Base-by-base conservation (phyloP, 2,797 vertebrate species). In the Malurus leucopterus region DNA sequence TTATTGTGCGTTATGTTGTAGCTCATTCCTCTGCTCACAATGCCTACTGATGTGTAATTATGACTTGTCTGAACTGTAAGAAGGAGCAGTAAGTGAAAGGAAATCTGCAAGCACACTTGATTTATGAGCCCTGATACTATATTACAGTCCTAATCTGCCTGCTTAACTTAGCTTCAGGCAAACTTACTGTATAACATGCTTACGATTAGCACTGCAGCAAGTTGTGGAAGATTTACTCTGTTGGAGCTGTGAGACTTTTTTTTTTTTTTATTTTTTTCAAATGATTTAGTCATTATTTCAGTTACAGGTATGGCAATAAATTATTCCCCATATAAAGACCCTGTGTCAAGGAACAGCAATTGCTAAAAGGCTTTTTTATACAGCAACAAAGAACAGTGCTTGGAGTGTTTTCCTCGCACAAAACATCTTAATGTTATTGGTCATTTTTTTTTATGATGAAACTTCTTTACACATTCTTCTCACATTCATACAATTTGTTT, bases 41-140 rank as follows among this genome's bases (percentile, higher is more conserved):
- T 98, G 97, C 97, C 97, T 98, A 98, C 98, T 97, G 96, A 98
- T 98, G 98, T 98, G 98, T 98, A 99, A 99, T 99, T 99, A 99
- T 98, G 98, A 98, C 98, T 98, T 97, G 98, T 98, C 98, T 97
- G 96, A 98, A 97, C 96, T 96, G 94, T 97, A 97, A 97, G 98
- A 98, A 97, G 97, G 97, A 98, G 98, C 97, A 95, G 97, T 97
- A 98, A 97, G 97, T 98, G 98, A 98, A 98, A 97, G 97, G 96
- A 98, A 98, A 98, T 98, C 98, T 98, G 96, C 97, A 96, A 98
- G 98, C 97, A 95, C 92, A 81, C 97, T 98, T 99, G 98, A 99
- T 99, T 99, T 98, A 99, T 98, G 98, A 97, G 97, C 96, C 96
- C 95, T 95, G 95, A 95, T 96, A 96, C 97, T 94, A 96, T 97